Evolutionary conservation across 2,888 invertebrate genomes (phyloP).

Genomic region (Automeris io): DNA sequence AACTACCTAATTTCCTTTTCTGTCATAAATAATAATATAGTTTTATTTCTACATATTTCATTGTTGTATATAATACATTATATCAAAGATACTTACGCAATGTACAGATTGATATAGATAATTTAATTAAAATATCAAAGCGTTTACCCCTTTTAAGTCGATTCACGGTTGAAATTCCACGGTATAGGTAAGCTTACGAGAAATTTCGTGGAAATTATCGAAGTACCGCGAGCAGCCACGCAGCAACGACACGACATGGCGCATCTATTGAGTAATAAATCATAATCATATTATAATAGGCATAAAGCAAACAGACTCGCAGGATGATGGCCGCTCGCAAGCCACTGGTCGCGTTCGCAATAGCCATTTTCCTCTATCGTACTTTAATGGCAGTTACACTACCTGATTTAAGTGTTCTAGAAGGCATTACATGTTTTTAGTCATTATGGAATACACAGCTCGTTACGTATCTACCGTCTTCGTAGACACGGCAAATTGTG

Average conservation of each 20-base stretch:
- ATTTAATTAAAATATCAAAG: slow-evolving; percentile 46
- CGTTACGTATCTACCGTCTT: too few relatives aligned
- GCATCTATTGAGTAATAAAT: slow-evolving; percentile 71
- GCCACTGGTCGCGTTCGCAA: slow-evolving; percentile 20
- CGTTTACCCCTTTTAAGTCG: slow-evolving; percentile 51
- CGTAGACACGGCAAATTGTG: too few relatives aligned
- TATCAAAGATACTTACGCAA: background rate
- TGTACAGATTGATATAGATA: background rate
- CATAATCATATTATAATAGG: slow-evolving; percentile 69
- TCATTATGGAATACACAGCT: too few relatives aligned
- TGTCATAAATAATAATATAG: too few relatives aligned
- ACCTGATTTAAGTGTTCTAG: too few relatives aligned
- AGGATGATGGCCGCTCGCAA: slow-evolving; percentile 29
- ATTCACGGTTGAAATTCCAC: slow-evolving; percentile 63
- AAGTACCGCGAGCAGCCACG: slow-evolving; percentile 31
- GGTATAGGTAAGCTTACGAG: slow-evolving; percentile 47
- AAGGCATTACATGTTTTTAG: too few relatives aligned
- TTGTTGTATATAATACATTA: too few relatives aligned
- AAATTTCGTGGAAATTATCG: slow-evolving; percentile 58
- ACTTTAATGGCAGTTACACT: too few relatives aligned
- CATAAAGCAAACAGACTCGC: slow-evolving; percentile 61
- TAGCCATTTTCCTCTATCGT: too few relatives aligned
- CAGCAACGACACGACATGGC: slow-evolving; percentile 34
- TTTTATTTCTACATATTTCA: too few relatives aligned
- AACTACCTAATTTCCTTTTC: too few relatives aligned